phyloP scores from a whole-genome alignment of 2,888 invertebrate genomes.

The Monochamus alternatus region DNA sequence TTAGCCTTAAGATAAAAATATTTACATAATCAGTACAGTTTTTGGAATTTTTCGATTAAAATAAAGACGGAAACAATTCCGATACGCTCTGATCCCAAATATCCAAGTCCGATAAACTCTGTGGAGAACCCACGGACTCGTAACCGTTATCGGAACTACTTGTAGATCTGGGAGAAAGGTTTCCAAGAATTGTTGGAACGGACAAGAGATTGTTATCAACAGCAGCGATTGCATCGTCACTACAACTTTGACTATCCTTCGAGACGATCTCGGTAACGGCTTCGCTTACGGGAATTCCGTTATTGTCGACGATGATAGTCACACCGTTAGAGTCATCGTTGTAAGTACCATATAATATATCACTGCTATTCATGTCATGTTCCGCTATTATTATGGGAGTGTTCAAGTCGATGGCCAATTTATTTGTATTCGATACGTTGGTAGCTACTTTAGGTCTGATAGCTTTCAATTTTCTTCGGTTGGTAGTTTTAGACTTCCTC shows the following conservation, averaged over 20 bases:
- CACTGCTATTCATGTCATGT: conserved; percentile 31
- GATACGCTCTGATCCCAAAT: conserved; percentile 83
- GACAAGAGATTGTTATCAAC: conserved; percentile 37
- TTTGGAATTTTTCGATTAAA: conserved; percentile 68
- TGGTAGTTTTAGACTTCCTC: conserved; percentile 26
- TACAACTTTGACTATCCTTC: not conserved
- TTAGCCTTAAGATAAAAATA: conserved; percentile 31
- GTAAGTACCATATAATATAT: conserved; percentile 79
- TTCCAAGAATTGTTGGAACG: conserved; percentile 44
- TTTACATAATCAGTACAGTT: conserved; percentile 13
- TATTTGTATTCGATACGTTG: conserved; percentile 30
- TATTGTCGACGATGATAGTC: conserved; percentile 81
- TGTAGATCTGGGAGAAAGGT: conserved; percentile 56
- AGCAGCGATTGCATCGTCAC: not conserved
- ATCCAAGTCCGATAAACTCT: conserved; percentile 71
- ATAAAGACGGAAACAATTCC: conserved; percentile 84
- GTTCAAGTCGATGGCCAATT: conserved; percentile 41
- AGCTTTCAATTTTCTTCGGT: conserved; percentile 41
- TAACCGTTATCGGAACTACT: conserved; percentile 77
- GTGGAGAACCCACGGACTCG: conserved; percentile 78
- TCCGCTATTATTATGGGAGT: conserved; percentile 15
- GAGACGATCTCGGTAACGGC: conserved; percentile 33
- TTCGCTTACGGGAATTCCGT: conserved; percentile 71
- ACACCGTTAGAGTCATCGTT: conserved; percentile 83
- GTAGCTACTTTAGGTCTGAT: conserved; percentile 51